Percentiles rank a stretch among this genome's conserved stretches.
Conservation (phyloP, 2,888 invertebrate genomes). For the Alloplasta piceator region DNA sequence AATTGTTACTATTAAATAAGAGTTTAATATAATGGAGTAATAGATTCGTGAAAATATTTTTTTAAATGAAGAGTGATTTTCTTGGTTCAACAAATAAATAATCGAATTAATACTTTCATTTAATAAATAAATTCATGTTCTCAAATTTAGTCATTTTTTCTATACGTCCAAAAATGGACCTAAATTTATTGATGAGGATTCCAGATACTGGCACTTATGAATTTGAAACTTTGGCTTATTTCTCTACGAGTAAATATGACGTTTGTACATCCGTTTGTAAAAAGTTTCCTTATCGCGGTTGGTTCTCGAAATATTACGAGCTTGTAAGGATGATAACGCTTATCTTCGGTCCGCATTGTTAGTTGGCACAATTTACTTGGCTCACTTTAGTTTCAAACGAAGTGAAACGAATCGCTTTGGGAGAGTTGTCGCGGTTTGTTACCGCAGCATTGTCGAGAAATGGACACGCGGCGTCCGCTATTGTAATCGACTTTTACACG, state of each 20-base stretch:
- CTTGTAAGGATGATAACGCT: constrained; percentile 47
- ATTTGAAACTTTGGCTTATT: neutral
- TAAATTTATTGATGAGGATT: no score
- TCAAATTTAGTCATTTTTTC: no score
- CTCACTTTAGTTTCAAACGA: constrained; percentile 37
- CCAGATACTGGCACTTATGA: no score
- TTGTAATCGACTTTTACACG: neutral
- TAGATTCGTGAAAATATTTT: no score
- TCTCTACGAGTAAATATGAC: neutral
- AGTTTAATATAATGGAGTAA: no score
- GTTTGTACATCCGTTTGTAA: neutral
- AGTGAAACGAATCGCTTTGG: constrained; percentile 22
- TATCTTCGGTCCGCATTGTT: constrained; percentile 44
- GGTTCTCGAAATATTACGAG: constrained; percentile 32
- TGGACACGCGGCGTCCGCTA: neutral
- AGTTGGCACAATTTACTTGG: constrained; percentile 55
- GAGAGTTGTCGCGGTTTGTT: neutral
- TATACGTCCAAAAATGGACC: no score
- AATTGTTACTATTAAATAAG: no score
- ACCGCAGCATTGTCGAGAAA: neutral
- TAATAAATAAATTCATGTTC: no score
- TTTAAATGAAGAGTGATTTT: no score
- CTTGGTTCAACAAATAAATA: no score
- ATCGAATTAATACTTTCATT: no score
- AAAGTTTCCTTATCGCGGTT: constrained; percentile 33